Conservation (phyloP, 2,113 vertebrate species). For the Regulus satrapa region DNA sequence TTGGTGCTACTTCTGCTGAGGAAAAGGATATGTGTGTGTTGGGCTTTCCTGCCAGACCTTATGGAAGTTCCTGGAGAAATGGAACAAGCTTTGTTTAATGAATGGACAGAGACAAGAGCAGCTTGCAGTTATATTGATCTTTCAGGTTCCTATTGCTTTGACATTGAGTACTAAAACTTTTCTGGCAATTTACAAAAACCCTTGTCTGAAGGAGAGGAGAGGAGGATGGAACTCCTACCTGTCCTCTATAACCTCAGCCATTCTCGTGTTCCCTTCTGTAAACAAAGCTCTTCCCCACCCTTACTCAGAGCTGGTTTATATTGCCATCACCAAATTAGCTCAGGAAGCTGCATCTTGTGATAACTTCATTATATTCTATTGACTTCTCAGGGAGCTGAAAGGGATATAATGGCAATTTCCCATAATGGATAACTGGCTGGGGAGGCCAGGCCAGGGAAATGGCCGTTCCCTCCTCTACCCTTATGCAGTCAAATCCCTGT, state of each 20-base stretch:
- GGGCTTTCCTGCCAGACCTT: neutral
- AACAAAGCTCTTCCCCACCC: neutral
- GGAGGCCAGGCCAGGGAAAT: neutral
- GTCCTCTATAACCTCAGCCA: neutral
- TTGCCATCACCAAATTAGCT: slow-evolving; percentile 7
- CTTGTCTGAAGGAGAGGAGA: neutral
- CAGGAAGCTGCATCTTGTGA: slow-evolving; percentile 17
- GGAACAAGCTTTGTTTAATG: neutral
- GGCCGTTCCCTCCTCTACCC: neutral
- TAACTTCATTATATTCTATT: slow-evolving; percentile 27
- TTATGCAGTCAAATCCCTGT: neutral
- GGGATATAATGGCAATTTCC: slow-evolving; percentile 1
- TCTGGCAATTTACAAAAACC: neutral
- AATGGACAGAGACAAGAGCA: neutral
- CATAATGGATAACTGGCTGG: neutral
- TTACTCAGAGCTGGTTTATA: neutral
- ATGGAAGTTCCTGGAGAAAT: neutral
- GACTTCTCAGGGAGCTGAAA: slow-evolving; percentile 12
- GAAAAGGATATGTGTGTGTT: neutral
- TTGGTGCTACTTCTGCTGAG: neutral
- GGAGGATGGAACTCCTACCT: neutral
- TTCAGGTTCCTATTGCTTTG: neutral
- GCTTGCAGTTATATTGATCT: neutral
- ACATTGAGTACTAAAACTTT: neutral
- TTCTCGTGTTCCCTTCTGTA: neutral